Conservation (phyloP, 2,888 invertebrate genomes). For the Heterodera filipjevi region DNA sequence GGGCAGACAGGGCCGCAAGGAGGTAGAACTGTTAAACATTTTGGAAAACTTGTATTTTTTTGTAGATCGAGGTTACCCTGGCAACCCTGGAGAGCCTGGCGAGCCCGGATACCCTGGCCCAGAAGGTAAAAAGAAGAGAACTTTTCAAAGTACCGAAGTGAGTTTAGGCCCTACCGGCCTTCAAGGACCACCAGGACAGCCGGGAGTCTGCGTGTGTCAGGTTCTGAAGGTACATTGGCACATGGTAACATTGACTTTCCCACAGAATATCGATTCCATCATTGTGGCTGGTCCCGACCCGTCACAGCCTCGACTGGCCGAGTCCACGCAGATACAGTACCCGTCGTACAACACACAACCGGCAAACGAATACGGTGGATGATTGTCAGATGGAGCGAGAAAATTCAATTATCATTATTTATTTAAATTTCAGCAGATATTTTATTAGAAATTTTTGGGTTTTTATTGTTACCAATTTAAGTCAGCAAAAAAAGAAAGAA, state of each 20-base stretch:
- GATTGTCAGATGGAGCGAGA: background rate
- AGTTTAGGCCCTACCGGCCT: conserved; percentile 52
- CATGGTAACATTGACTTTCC: background rate
- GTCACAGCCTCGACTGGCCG: conserved; percentile 56
- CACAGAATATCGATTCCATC: conserved; percentile 63
- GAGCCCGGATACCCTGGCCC: conserved; percentile 62
- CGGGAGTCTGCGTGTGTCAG: conserved; percentile 33
- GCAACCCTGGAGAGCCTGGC: conserved; percentile 51
- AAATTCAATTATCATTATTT: conserved; percentile 6
- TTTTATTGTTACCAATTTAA: too few relatives aligned
- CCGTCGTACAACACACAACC: conserved; percentile 34
- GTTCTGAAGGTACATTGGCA: background rate
- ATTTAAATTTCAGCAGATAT: too few relatives aligned
- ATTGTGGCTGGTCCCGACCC: conserved; percentile 62
- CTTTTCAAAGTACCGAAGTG: background rate
- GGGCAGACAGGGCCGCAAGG: conserved; percentile 59
- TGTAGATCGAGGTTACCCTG: conserved; percentile 58
- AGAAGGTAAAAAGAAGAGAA: conserved; percentile 43
- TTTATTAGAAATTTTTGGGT: too few relatives aligned
- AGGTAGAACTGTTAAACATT: conserved; percentile 27
- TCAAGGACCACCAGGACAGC: conserved; percentile 42
- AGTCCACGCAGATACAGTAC: conserved; percentile 47
- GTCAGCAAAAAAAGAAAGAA: too few relatives aligned
- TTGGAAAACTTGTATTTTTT: conserved; percentile 20
- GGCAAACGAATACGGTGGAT: conserved; percentile 14